These are phyloP conservation scores for Chymomyza fuscimana DNA, from an alignment of 2,888 invertebrate genomes.

Conservation along the genomic window DNA sequence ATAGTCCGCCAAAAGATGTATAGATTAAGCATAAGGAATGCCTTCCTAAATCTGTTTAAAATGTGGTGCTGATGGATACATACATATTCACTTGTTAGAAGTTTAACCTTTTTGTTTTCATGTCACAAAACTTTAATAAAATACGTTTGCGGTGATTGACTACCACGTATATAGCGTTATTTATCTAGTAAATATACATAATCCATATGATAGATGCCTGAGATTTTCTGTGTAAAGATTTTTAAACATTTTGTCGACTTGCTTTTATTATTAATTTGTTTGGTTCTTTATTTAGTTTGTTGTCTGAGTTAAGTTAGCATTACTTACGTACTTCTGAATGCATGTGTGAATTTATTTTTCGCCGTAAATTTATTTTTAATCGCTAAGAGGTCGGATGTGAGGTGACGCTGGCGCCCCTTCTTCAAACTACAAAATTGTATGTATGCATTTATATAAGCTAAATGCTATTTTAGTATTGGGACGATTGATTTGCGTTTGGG, in stretches of 20 bases:
- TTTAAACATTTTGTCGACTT: conserved; percentile 30
- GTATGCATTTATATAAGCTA: conserved; percentile 36
- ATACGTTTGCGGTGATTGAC: no score
- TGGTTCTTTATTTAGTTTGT: conserved; percentile 32
- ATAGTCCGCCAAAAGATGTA: no score
- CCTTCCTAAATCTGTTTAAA: no score
- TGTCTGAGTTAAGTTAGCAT: background rate
- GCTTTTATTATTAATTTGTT: conserved; percentile 54
- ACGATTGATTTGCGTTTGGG: background rate
- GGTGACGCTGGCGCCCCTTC: conserved; percentile 37
- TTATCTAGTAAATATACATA: no score
- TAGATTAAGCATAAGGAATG: no score
- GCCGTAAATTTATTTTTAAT: conserved; percentile 62
- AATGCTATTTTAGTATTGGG: conserved; percentile 59
- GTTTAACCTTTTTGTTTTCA: no score
- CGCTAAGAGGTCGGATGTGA: conserved; percentile 38
- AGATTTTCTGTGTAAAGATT: background rate
- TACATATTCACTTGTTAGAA: no score
- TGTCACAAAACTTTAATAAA: no score
- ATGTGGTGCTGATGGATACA: no score
- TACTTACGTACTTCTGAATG: conserved; percentile 28
- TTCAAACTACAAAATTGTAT: conserved; percentile 3
- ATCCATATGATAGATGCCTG: conserved; percentile 1
- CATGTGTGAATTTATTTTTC: conserved; percentile 18
- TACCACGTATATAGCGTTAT: no score